Conservation (phyloP, 2,113 vertebrate species). For the Nothoprocta perdicaria region DNA sequence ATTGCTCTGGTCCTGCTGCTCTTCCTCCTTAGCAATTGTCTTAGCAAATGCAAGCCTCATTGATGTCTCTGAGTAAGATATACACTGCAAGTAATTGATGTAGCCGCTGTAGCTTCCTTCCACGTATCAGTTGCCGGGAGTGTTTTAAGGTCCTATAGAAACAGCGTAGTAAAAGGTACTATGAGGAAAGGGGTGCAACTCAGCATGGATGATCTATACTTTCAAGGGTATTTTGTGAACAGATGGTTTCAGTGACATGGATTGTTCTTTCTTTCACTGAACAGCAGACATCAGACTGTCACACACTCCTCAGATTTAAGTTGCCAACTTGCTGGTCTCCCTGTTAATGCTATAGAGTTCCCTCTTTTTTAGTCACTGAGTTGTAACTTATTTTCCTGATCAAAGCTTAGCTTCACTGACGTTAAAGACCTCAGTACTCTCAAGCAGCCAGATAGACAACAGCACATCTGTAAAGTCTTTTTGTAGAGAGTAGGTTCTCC, state of each 20-base stretch:
- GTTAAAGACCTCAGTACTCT: not conserved
- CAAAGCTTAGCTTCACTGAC: not conserved
- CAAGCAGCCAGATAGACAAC: not conserved
- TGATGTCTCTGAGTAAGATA: not conserved
- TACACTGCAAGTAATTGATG: not conserved
- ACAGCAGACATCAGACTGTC: not conserved
- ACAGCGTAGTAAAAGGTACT: not conserved
- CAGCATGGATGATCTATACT: not conserved
- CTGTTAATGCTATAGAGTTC: not conserved
- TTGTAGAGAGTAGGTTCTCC: not conserved
- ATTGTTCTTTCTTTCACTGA: not conserved
- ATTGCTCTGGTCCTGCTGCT: not conserved
- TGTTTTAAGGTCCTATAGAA: not conserved
- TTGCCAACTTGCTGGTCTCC: not conserved
- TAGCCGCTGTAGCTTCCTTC: no score
- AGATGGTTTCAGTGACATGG: not conserved
- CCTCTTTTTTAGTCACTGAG: not conserved
- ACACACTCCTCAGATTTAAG: not conserved
- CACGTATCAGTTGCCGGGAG: not conserved
- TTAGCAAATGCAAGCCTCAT: not conserved
- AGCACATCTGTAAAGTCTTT: not conserved
- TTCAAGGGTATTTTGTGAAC: not conserved
- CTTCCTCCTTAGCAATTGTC: not conserved
- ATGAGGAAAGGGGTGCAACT: no score
- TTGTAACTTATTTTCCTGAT: not conserved